These are phyloP conservation scores for Brachycybe producta DNA, from an alignment of 2,888 invertebrate species.

Conservation along the genomic window DNA sequence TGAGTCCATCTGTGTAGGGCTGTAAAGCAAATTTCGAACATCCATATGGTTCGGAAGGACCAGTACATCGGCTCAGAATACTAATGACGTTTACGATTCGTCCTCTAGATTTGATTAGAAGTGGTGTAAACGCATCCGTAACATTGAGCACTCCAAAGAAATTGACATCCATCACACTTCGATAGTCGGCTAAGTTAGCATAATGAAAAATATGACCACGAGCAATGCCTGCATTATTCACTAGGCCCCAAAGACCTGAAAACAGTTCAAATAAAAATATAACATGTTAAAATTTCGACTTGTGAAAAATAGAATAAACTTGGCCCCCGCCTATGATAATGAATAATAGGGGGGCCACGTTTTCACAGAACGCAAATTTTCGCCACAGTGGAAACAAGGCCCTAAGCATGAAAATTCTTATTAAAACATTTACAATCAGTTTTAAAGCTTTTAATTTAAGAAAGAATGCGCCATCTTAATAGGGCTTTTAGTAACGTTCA, in stretches of 20 bases:
- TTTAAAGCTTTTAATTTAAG: no score
- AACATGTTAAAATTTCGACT: no score
- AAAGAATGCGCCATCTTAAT: no score
- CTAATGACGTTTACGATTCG: slow-evolving; percentile 6
- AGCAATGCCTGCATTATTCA: slow-evolving; percentile 8
- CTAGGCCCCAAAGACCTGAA: slow-evolving; percentile 8
- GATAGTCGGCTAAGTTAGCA: slow-evolving; percentile 3
- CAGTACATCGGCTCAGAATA: background rate
- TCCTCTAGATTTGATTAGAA: slow-evolving; percentile 3
- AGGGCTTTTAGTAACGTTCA: no score
- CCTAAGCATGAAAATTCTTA: no score
- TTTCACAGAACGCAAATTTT: no score
- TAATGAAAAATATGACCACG: background rate
- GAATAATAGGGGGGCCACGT: no score
- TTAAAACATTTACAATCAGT: no score
- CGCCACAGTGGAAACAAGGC: no score
- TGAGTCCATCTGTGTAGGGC: slow-evolving; percentile 5
- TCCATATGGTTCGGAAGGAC: background rate
- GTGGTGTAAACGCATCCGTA: background rate
- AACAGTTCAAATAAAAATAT: background rate
- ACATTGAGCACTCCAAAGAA: background rate
- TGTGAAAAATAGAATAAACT: no score
- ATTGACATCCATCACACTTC: slow-evolving; percentile 6
- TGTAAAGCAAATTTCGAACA: background rate
- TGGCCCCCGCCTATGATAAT: no score